Evolutionary conservation across 92 coral and sea anemone species (phyloP), one percentile per base, ranked within the genome.

Genomic region (Desmophyllum pertusum): DNA sequence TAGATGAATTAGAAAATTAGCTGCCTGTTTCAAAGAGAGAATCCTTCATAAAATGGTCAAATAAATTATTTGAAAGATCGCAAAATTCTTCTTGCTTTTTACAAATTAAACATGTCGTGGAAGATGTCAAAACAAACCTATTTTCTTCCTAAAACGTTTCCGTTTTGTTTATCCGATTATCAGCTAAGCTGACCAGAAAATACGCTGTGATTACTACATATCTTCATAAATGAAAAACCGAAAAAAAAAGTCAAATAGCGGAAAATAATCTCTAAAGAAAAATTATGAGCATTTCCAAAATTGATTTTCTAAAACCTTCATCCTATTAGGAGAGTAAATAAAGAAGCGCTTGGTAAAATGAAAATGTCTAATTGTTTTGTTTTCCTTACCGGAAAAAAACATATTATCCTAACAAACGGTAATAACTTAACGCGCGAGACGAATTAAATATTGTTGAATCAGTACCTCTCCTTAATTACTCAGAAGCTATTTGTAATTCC

Each of bases 301-400:
- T 68, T 80, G 76, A 80, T 80, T 68, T 80, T 37, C 21, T 65
- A 46, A 46, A 38, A 50, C 59, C 17, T 25, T 80, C 42, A 69
- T 48, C 50, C 68, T 29, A 80, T 80, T 51, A 68, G 18, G 67
- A 68, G 43, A 23, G 51, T 50, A 80, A 80, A 80, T 52, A 80
- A 38, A 19, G n/a, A n/a, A 68, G 64, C 46, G 76, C 76, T 68
- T 80, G 76, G 84, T 80, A 37, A 64, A 80, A 80, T 80, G 84
- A 80, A 48, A 67, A 67, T 68, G 9, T 68, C 73, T 48, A 33
- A 42, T 46, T 48, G 76, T 50, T 67, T 35, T 21, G 75, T 69
- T 80, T 46, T 48, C 36, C 39, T 35, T 10, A 23, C 65, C 40
- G 66, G 50, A 73, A 61, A 67, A 55, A 79, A 51, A 68, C 64